A percentile compares a stretch with the other conserved stretches of the same genome.
Conservation (phyloP, 2,113 vertebrate genomes). For the Clarias gariepinus region DNA sequence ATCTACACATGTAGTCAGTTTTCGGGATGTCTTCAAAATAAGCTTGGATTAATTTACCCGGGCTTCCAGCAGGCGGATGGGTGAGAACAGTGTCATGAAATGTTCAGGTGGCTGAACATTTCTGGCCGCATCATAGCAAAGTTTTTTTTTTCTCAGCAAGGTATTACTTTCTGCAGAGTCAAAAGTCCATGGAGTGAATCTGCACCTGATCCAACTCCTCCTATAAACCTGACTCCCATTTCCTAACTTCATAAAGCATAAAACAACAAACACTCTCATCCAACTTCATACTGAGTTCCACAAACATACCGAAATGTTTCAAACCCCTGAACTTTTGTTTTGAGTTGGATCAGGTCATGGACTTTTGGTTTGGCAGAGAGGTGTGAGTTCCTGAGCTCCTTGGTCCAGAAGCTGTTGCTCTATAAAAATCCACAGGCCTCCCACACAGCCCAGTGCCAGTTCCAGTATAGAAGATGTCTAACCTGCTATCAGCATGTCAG, state of each 20-base stretch:
- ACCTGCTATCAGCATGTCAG: conserved; percentile 29
- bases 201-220: background rate
- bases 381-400: background rate
- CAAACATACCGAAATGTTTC: background rate
- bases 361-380: background rate
- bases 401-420: conserved; percentile 22
- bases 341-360: no score
- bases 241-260: background rate
- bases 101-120: conserved; percentile 42
- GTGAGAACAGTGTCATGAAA: conserved; percentile 52
- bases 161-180: background rate
- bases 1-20: background rate
- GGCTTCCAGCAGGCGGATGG: conserved; percentile 49
- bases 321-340: background rate
- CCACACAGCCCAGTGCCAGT: background rate
- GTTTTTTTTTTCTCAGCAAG: background rate
- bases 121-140: background rate
- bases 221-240: background rate
- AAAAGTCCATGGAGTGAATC: background rate
- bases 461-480: conserved; percentile 40
- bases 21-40: conserved; percentile 56
- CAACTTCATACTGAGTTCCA: background rate
- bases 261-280: background rate
- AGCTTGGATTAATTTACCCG: conserved; percentile 63
- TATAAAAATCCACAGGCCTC: conserved; percentile 35